Conservation (phyloP, 2,797 vertebrate genomes). For the Gouania willdenowi region DNA sequence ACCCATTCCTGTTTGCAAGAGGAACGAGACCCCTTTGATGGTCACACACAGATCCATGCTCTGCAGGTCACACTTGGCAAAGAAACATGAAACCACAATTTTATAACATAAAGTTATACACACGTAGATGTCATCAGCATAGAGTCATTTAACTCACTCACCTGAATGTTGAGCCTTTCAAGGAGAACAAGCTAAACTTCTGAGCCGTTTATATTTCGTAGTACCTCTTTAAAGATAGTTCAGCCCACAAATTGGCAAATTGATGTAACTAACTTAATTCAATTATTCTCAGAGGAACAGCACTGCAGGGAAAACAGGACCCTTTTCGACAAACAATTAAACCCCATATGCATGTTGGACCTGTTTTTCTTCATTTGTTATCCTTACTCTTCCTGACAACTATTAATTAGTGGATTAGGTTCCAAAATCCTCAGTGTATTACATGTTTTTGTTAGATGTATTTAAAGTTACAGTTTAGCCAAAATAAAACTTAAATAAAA, state of each 20-base stretch:
- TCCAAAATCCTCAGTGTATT: not conserved
- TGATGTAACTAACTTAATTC: slow-evolving; percentile 30
- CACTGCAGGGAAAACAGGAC: not conserved
- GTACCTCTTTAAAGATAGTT: slow-evolving; percentile 26
- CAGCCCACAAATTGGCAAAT: slow-evolving; percentile 40
- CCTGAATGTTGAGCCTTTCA: slow-evolving; percentile 30
- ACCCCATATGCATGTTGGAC: not conserved
- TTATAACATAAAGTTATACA: not conserved
- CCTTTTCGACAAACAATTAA: not conserved
- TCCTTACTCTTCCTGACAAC: not conserved
- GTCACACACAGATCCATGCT: slow-evolving; percentile 80
- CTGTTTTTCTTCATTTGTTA: not conserved
- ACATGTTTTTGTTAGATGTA: not conserved
- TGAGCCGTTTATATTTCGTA: slow-evolving; percentile 62
- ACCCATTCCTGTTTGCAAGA: slow-evolving; percentile 70
- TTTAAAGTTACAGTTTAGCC: no score
- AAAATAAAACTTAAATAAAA: no score
- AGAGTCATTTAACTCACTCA: slow-evolving; percentile 19
- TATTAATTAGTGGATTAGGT: not conserved
- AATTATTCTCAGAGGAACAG: slow-evolving; percentile 30
- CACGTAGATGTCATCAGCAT: not conserved
- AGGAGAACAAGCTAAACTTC: slow-evolving; percentile 16
- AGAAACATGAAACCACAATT: slow-evolving; percentile 12
- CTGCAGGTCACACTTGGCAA: slow-evolving; percentile 1
- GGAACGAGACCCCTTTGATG: slow-evolving; percentile 82